Conservation (phyloP, 2,797 vertebrate genomes). For the Liparis tanakae region DNA sequence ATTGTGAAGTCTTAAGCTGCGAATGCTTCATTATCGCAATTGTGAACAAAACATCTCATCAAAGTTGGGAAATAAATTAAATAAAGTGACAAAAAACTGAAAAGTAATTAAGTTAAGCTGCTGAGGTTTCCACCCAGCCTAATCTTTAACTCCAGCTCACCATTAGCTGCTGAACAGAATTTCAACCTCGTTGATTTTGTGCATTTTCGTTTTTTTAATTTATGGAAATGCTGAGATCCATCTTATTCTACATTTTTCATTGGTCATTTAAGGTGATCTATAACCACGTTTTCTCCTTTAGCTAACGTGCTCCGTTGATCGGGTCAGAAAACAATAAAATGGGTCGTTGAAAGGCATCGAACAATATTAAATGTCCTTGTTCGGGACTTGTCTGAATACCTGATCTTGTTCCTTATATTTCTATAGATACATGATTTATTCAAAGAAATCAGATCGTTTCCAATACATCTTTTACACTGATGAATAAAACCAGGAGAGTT, state of each 20-base stretch:
- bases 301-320: too few species aligned
- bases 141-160: not conserved
- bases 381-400: not conserved
- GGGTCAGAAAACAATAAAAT: too few species aligned
- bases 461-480: conserved; percentile 5
- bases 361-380: not conserved
- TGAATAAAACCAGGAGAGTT: conserved; percentile 2
- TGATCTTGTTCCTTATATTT: not conserved
- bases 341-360: too few species aligned
- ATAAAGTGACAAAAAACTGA: not conserved
- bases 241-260: not conserved
- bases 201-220: not conserved
- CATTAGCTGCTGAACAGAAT: not conserved
- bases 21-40: not conserved
- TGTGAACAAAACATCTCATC: not conserved
- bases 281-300: too few species aligned
- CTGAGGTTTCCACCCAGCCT: not conserved
- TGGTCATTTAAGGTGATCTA: not conserved
- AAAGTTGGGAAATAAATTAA: not conserved
- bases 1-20: too few species aligned
- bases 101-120: not conserved
- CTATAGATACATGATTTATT: not conserved
- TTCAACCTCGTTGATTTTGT: not conserved
- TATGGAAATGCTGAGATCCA: not conserved
- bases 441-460: conserved; percentile 18